A percentile compares a stretch with the other conserved stretches of the same genome.
These are phyloP conservation scores for Coenonympha arcania DNA, from an alignment of 2,888 invertebrate species.

Conservation along the genomic window DNA sequence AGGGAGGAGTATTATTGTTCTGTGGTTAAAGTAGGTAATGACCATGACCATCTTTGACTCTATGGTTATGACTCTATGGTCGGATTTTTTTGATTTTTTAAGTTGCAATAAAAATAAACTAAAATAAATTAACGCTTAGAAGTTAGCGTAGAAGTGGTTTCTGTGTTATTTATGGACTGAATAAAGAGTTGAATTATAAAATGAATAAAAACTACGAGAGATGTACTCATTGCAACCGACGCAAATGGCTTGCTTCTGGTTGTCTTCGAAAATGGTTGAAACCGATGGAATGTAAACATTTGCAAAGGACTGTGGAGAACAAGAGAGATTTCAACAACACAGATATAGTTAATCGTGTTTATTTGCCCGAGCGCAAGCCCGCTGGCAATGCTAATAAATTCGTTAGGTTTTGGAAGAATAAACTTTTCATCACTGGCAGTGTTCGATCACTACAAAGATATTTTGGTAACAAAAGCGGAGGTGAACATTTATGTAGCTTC, in stretches of 20 bases:
- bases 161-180: too few species aligned
- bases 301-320: conserved; percentile 61
- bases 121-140: too few species aligned
- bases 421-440: conserved; percentile 62
- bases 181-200: too few species aligned
- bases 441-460: conserved; percentile 63
- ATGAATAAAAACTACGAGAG: conserved; percentile 70
- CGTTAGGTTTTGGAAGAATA: conserved; percentile 68
- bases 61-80: too few species aligned
- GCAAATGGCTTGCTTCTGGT: conserved; percentile 65
- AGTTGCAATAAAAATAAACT: too few species aligned
- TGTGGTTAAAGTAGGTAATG: background rate
- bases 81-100: too few species aligned
- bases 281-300: conserved; percentile 71
- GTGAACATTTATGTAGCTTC: conserved; percentile 51
- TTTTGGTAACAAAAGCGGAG: conserved; percentile 55
- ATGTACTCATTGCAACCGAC: conserved; percentile 64
- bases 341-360: conserved; percentile 60
- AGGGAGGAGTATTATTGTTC: too few species aligned
- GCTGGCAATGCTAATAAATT: conserved; percentile 59
- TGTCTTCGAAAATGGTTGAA: conserved; percentile 69
- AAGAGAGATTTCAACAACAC: conserved; percentile 60
- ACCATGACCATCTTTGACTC: too few species aligned
- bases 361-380: conserved; percentile 57
- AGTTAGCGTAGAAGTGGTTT: too few species aligned